These are phyloP conservation scores for Boloria selene DNA, from an alignment of 2,888 invertebrate species.

Conservation along the genomic window DNA sequence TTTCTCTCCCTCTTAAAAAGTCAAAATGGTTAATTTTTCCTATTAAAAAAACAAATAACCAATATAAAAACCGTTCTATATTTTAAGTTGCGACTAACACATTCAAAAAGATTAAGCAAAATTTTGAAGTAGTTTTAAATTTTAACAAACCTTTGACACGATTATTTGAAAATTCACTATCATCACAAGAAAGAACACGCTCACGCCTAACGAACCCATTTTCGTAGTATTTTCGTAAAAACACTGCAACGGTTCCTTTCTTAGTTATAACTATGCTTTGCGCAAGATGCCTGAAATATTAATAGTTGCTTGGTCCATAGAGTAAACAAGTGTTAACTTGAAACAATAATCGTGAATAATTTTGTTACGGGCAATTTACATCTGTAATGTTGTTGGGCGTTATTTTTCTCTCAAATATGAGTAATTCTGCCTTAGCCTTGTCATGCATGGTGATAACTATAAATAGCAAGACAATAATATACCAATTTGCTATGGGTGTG, in stretches of 20 bases:
- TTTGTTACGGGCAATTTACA: conserved; percentile 19
- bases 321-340: conserved; percentile 14
- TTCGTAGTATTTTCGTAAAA: conserved; percentile 63
- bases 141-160: conserved; percentile 58
- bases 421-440: too few relatives aligned
- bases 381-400: not conserved
- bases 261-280: conserved; percentile 69
- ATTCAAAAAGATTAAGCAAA: too few relatives aligned
- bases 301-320: conserved; percentile 53
- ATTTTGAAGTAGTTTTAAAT: conserved; percentile 1
- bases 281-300: conserved; percentile 67
- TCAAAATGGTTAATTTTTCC: too few relatives aligned
- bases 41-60: too few relatives aligned
- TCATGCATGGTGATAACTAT: too few relatives aligned
- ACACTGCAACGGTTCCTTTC: conserved; percentile 54
- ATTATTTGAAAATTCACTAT: conserved; percentile 57
- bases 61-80: too few relatives aligned
- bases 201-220: conserved; percentile 64
- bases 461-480: too few relatives aligned
- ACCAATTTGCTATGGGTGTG: too few relatives aligned
- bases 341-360: conserved; percentile 16
- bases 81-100: too few relatives aligned
- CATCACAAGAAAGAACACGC: conserved; percentile 56
- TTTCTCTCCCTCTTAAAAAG: too few relatives aligned
- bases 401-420: conserved; percentile 9